Conservation (phyloP, 2,113 vertebrate species). For the Myotis brandtii region DNA sequence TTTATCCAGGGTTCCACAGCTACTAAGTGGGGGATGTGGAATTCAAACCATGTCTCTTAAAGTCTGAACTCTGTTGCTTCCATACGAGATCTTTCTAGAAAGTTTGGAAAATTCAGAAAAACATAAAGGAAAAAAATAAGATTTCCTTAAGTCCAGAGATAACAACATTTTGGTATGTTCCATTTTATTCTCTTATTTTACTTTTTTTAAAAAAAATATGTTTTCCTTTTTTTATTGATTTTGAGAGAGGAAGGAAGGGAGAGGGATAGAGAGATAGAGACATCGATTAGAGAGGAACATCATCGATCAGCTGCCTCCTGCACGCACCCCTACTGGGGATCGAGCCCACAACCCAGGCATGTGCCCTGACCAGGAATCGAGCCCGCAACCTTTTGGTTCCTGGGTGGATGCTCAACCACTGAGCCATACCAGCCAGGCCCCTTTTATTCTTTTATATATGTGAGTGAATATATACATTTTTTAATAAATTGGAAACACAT, state of each 20-base stretch:
- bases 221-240: too few relatives aligned
- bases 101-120: constrained; percentile 24
- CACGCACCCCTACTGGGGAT: too few relatives aligned
- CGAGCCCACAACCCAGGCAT: too few relatives aligned
- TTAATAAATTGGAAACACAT: background rate
- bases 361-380: too few relatives aligned
- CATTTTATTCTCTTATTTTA: background rate
- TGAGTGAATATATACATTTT: background rate
- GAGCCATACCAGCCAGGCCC: background rate
- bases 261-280: too few relatives aligned
- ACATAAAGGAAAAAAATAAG: background rate
- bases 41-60: background rate
- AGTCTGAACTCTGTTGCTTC: background rate
- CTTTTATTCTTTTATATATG: constrained; percentile 4
- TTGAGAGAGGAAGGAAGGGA: too few relatives aligned
- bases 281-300: too few relatives aligned
- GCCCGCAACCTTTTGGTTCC: too few relatives aligned
- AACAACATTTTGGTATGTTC: background rate
- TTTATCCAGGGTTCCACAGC: background rate
- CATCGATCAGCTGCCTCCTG: too few relatives aligned
- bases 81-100: background rate
- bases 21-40: background rate
- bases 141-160: background rate
- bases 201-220: too few relatives aligned
- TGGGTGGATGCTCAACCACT: too few relatives aligned